Evolutionary conservation across 2,113 vertebrate genomes (phyloP), one percentile per base, ranked within the genome.

Genomic region (Rana temporaria): DNA sequence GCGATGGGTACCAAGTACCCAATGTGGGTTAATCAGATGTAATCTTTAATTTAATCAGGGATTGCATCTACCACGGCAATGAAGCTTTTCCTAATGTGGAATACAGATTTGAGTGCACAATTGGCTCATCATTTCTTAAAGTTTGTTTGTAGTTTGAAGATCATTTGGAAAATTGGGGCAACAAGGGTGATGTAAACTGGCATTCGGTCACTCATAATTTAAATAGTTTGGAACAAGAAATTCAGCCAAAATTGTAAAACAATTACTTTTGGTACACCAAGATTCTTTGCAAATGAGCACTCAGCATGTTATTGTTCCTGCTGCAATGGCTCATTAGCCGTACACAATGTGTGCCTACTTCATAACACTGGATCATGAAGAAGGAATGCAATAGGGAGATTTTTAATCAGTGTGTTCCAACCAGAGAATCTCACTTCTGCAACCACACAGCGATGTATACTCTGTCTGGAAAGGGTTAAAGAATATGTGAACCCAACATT

Each of bases 261-360:
- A 70, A 69, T 70, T 62, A 62, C 55, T 42, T 71, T 60, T 80
- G 67, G 66, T 57, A 30, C 66, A 70, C 17, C 22, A 38, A 70
- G 55, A 80, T 80, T 62, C 65, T 32, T 57, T 34, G 55, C 77
- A 56, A 69, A 59, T 59, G 48, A 68, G 65, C 14, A 22, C n/a
- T 68, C 30, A 4, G 64, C 77, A 18, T 2, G 56, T 80, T 68
- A 80, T 80, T 80, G 78, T 80, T 79, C 68, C 32, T 70, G 66
- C 7, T 62, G 67, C 34, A 30, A 18, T 26, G 65, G 78, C 22
- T 80, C 78, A 80, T 70, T 80, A 80, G 22, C 55, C 66, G 52
- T 70, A 70, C 34, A 80, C 78, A 80, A 80, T 80, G 52, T 18
- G 30, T 30, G 30, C 55, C 30, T 70, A 71, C 71, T 60, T 68